Conservation (phyloP, 2,888 invertebrate species). For the Beris chalybata region DNA sequence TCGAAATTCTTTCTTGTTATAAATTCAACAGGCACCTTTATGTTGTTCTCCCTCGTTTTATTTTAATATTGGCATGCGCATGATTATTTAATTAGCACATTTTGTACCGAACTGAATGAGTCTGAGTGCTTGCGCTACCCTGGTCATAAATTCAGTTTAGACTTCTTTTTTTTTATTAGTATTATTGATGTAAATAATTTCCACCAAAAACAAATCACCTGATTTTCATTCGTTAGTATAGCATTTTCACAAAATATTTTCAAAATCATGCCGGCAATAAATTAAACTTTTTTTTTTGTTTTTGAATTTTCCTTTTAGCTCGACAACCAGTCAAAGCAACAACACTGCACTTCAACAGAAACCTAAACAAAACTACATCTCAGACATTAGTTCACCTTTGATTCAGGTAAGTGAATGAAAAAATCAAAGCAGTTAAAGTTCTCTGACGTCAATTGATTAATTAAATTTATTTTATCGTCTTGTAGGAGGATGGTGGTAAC, state of each 20-base stretch:
- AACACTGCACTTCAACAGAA: conserved; percentile 57
- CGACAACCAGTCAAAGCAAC: conserved; percentile 47
- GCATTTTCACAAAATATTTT: conserved; percentile 7
- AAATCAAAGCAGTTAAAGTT: conserved; percentile 19
- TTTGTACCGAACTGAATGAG: not conserved
- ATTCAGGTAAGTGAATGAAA: conserved; percentile 56
- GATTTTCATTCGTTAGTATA: conserved; percentile 26
- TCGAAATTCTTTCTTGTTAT: too few species aligned
- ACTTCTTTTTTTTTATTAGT: too few species aligned
- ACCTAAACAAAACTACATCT: conserved; percentile 65
- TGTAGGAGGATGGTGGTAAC: conserved; percentile 91
- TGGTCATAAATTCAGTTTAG: too few species aligned
- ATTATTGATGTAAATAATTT: not conserved
- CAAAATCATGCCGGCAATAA: not conserved
- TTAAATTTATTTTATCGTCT: conserved; percentile 9
- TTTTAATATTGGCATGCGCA: too few species aligned
- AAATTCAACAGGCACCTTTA: too few species aligned
- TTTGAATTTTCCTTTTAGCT: conserved; percentile 45
- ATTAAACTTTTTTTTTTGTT: conserved; percentile 17
- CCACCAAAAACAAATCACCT: conserved; percentile 7
- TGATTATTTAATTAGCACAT: conserved; percentile 20
- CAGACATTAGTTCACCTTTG: conserved; percentile 87
- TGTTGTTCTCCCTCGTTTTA: too few species aligned
- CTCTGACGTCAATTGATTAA: not conserved
- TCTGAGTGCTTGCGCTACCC: too few species aligned